phyloP scores from a whole-genome alignment of 2,113 vertebrate species.

The Balaeniceps rex region DNA sequence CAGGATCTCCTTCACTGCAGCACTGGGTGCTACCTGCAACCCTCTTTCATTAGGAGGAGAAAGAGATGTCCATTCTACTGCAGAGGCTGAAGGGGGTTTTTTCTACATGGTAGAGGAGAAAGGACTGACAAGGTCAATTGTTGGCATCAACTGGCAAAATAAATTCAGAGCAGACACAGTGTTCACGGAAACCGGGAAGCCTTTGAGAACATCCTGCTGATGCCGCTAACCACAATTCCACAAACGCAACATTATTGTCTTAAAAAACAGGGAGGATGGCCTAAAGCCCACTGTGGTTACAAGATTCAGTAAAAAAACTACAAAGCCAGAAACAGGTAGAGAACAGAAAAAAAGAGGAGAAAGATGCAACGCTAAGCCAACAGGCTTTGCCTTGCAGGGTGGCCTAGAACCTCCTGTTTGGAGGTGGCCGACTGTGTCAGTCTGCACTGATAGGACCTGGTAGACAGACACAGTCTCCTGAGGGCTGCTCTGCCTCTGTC shows the following conservation, averaged over 20 bases:
- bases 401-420: not conserved
- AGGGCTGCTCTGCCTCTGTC: not conserved
- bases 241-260: not conserved
- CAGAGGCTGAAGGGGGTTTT: not conserved
- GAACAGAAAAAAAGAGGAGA: not conserved
- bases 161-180: not conserved
- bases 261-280: not conserved
- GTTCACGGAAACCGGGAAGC: not conserved
- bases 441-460: not conserved
- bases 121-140: not conserved
- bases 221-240: not conserved
- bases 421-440: not conserved
- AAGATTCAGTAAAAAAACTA: not conserved
- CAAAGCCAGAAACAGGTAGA: not conserved
- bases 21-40: not conserved
- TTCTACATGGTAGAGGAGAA: not conserved
- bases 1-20: not conserved
- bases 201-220: not conserved
- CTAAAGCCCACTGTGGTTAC: not conserved
- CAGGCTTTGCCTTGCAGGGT: not conserved
- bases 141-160: not conserved
- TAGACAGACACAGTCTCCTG: not conserved
- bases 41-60: not conserved
- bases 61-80: not conserved
- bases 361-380: not conserved